Base-by-base conservation (phyloP, 2,888 invertebrate genomes). In the Hyposoter dolosus region DNA sequence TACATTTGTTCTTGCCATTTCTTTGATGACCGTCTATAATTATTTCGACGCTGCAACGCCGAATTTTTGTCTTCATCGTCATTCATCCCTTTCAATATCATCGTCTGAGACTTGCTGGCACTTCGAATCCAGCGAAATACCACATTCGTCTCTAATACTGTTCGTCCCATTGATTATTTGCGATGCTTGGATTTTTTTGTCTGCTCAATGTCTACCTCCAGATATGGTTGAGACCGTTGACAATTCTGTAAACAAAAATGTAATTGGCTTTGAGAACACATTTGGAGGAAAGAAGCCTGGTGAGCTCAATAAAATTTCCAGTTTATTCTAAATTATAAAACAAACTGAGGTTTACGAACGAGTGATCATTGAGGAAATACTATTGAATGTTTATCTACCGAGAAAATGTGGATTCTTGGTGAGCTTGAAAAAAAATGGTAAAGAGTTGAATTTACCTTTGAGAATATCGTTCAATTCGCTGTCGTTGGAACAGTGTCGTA, bases 401-500 rank as follows among this genome's bases (percentile, higher is more conserved):
- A 65, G 1, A 35, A n/a, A 35, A 5, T 12, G 35, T 65, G 12
- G n/a, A 65, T 65, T 65, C 32, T 19, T 17, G n/a, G 9, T 35
- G 17, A 35, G 15, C 7, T 35, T 40, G 1, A 0, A 32, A 7
- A 3, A 19, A 65, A 65, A 65, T 40, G 6, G 7, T 12, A 3
- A n/a, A 17, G 1, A 65, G 9, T 65, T 9, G 12, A 50, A 72
- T 60, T 88, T 89, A 95, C 95, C 94, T 93, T 95, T 95, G 45
- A 96, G 93, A 81, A 95, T 94, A 77, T 95, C 95, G 88, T 95
- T 95, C 19, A 96, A 93, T 90, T 96, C 95, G 3, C 90, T 91
- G 89, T 95, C 95, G 53, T 94, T 95, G 75, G 94, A 93, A 90
- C 95, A 95, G 88, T 95, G 95, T 66, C 94, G 94, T 88, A 96